Evolutionary conservation across 1,140 invertebrate genomes (phyloP).

Genomic region (Polypedilum vanderplanki): DNA sequence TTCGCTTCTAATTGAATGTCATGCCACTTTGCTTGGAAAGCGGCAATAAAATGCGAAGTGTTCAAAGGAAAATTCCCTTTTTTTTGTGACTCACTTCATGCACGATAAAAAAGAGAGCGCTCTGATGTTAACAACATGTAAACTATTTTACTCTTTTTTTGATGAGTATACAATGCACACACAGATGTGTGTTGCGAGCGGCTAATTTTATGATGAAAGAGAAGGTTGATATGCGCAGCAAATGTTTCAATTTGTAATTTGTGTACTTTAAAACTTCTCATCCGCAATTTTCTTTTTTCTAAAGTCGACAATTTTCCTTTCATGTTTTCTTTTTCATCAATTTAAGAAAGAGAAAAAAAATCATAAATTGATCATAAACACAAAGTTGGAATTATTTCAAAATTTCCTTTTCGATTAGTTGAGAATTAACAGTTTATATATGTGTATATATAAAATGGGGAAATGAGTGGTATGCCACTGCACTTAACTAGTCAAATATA

Average conservation of each 20-base stretch:
- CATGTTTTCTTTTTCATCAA: no score
- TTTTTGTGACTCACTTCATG: slow-evolving; percentile 22
- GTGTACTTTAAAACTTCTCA: not conserved
- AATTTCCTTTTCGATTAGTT: no score
- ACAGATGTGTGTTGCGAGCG: not conserved
- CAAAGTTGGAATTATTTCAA: no score
- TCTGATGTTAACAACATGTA: slow-evolving; percentile 22
- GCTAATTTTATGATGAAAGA: no score
- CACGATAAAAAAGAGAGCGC: slow-evolving; percentile 16
- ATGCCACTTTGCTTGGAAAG: not conserved
- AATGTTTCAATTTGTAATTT: not conserved
- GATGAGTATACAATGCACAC: not conserved
- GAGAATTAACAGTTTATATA: no score
- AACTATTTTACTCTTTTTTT: not conserved
- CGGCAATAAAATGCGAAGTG: no score
- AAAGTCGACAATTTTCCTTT: no score
- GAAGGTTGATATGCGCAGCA: not conserved
- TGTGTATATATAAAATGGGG: no score
- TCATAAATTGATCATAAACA: no score
- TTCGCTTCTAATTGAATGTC: slow-evolving; percentile 23
- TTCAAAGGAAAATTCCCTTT: not conserved
- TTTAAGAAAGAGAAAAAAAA: no score
- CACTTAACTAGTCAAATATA: no score
- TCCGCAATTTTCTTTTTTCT: not conserved
- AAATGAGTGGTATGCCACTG: no score